Conservation (phyloP, 2,888 invertebrate species). For the Noctua janthina region DNA sequence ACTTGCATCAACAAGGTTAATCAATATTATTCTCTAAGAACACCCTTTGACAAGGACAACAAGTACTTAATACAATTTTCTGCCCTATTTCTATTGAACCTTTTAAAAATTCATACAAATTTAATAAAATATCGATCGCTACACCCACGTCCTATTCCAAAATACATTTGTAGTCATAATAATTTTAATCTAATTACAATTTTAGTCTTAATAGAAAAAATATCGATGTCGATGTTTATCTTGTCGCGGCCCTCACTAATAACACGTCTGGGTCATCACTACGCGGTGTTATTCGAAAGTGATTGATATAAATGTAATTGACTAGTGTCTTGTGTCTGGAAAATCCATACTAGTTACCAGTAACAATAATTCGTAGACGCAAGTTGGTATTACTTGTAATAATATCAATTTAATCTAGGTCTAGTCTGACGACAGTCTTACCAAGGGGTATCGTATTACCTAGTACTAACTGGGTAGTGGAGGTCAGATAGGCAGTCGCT, state of each 20-base stretch:
- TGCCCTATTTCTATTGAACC: not conserved
- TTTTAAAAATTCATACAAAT: too few species aligned
- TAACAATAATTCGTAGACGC: not conserved
- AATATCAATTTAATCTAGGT: too few species aligned
- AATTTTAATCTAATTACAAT: conserved; percentile 1
- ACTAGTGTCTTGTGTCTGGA: not conserved
- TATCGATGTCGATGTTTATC: conserved; percentile 3
- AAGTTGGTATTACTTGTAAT: not conserved
- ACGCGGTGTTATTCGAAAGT: not conserved
- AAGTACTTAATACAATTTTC: not conserved
- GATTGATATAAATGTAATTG: conserved; percentile 1
- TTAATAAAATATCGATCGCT: not conserved
- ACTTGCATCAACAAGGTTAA: not conserved
- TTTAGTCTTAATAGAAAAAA: not conserved
- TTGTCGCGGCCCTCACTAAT: conserved; percentile 9
- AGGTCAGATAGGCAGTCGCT: too few species aligned
- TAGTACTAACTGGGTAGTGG: too few species aligned
- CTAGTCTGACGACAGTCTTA: too few species aligned
- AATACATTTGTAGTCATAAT: not conserved
- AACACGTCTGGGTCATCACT: not conserved
- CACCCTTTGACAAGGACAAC: not conserved
- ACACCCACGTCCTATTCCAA: not conserved
- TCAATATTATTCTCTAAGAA: not conserved
- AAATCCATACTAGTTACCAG: conserved; percentile 16
- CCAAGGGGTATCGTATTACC: too few species aligned